Base-by-base conservation (phyloP, 1,140 invertebrate species). In the Leptonema lineaticorne region DNA sequence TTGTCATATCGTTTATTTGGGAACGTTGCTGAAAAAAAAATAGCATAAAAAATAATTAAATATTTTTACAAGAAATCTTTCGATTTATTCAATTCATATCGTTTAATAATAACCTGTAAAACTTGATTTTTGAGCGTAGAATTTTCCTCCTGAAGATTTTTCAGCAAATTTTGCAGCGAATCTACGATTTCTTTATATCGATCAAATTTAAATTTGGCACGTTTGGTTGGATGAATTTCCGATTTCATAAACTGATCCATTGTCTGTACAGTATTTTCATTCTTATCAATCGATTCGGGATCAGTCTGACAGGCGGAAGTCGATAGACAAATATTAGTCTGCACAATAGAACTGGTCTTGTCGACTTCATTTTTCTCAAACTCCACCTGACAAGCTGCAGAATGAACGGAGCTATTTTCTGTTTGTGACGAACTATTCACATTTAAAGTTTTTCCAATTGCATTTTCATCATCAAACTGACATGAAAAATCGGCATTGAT, bases 11-110 rank as follows among this genome's bases (percentile, higher is more conserved):
- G 24, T 69, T 30, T 4, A 73, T 73, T 14, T 73, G 71, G 22
- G 41, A 20, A 37, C 62, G 63, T 70, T 73, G 71, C 71, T 73
- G 16, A 64, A 71, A 71, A 60, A 37, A 53, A 29, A 33, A 64
- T 50, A 28, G 4, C 28, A 30, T 28, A 16, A 8, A 4, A 57
- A 16, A 28, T 16, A 29, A 57, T 57, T 57, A 18, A 5, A 24
- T 7, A 27, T 22, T 7, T 56, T 56, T 22, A 11, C 20, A 60
- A 6, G 30, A 33, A 33, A 33, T 33, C 5, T 33, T 6, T 33
- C 30, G 16, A 48, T 48, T 7, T 48, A 48, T 48, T 6, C 6
- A 5, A 16, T 16, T 9, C 18, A 22, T 6, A 4, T 41, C 5
- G 30, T 41, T 41, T 41, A 14, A 11, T 45, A 41, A 8, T 29